phyloP scores from a whole-genome alignment of 2,888 invertebrate species.

The Stenolophus ochropezus region DNA sequence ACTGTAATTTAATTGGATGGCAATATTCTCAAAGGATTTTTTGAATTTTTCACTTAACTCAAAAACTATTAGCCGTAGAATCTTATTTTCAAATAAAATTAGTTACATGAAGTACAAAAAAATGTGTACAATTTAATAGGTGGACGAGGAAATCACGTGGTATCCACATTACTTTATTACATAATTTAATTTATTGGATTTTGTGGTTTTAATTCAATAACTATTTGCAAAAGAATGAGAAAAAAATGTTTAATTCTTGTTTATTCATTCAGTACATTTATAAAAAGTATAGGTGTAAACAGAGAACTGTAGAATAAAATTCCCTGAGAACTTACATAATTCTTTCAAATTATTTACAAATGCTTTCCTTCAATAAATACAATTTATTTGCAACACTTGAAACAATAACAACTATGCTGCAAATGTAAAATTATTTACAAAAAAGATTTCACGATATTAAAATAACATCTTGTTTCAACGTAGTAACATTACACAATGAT shows the following conservation, averaged over 20 bases:
- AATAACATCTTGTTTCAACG: slow-evolving; percentile 31
- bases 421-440: slow-evolving; percentile 46
- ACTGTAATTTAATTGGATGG: too few species aligned
- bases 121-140: too few species aligned
- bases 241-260: neutral
- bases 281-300: slow-evolving; percentile 63
- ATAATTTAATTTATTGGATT: too few species aligned
- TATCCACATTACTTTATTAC: too few species aligned
- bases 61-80: too few species aligned
- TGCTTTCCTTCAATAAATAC: slow-evolving; percentile 25
- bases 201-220: too few species aligned
- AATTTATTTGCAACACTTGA: slow-evolving; percentile 52
- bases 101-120: too few species aligned
- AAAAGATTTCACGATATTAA: slow-evolving; percentile 24
- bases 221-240: neutral
- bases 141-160: too few species aligned
- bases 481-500: slow-evolving; percentile 42
- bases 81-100: too few species aligned
- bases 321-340: slow-evolving; percentile 64
- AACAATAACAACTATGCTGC: slow-evolving; percentile 55
- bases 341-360: slow-evolving; percentile 28
- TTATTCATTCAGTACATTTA: slow-evolving; percentile 40
- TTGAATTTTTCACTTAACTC: too few species aligned
- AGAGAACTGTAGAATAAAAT: slow-evolving; percentile 69
- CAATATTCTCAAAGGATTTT: too few species aligned